Percentiles rank a stretch among this genome's conserved stretches.
These are phyloP conservation scores for Macroteleia sp. DNA, from an alignment of 2,888 invertebrate species.

Conservation along the genomic window DNA sequence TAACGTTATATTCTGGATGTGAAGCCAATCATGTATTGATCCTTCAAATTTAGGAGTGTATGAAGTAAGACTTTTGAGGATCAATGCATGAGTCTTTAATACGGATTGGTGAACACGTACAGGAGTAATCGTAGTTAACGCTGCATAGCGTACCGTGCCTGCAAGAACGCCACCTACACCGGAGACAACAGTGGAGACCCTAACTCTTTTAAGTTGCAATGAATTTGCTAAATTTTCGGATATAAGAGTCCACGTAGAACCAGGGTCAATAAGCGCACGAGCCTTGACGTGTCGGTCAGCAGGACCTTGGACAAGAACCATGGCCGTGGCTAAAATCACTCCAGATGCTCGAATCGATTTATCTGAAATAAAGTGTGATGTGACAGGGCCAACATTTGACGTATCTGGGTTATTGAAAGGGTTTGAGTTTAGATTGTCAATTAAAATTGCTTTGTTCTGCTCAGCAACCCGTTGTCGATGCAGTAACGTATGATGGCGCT, in stretches of 20 bases:
- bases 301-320: neutral
- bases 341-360: neutral
- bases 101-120: neutral
- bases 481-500: neutral
- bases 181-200: neutral
- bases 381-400: neutral
- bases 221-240: neutral
- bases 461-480: too few species aligned
- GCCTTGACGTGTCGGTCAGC: neutral
- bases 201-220: neutral
- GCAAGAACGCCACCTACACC: neutral
- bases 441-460: too few species aligned
- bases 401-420: too few species aligned
- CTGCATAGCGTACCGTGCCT: neutral
- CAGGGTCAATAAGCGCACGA: neutral
- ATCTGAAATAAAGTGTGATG: neutral
- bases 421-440: too few species aligned
- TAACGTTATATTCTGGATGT: neutral
- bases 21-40: neutral
- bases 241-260: conserved; percentile 3
- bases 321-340: conserved; percentile 1
- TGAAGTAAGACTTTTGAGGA: neutral
- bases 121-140: neutral
- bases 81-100: neutral
- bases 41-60: neutral